These are phyloP conservation scores for Anas platyrhynchos DNA, from an alignment of 2,113 vertebrate genomes.

Conservation along the genomic window DNA sequence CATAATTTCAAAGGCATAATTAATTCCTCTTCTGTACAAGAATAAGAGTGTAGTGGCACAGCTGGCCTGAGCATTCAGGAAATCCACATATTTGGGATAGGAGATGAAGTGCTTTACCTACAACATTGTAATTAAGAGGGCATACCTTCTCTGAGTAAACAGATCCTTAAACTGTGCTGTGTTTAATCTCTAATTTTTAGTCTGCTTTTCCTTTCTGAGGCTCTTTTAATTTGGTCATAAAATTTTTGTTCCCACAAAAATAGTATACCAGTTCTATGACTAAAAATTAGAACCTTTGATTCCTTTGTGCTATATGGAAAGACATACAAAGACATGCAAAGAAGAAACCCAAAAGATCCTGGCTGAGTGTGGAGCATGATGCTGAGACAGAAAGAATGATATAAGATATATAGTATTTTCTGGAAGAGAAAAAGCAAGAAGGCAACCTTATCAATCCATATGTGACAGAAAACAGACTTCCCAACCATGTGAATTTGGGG, in stretches of 20 bases:
- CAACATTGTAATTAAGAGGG: not conserved
- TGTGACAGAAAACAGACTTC: conserved; percentile 13
- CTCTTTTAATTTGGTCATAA: not conserved
- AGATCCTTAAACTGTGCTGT: not conserved
- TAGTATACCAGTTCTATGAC: not conserved
- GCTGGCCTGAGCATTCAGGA: not conserved
- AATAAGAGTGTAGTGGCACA: not conserved
- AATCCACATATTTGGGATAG: not conserved
- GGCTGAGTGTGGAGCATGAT: not conserved
- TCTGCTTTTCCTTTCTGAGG: not conserved
- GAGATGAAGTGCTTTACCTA: not conserved
- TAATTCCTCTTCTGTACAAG: not conserved
- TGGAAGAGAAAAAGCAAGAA: not conserved
- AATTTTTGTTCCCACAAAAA: not conserved
- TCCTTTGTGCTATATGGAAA: not conserved
- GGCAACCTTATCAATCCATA: not conserved
- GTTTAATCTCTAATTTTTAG: not conserved
- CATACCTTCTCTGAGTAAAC: not conserved
- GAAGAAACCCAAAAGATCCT: not conserved
- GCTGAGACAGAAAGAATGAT: not conserved
- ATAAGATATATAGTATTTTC: not conserved
- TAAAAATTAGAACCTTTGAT: not conserved
- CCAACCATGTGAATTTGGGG: not conserved
- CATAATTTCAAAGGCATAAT: not conserved
- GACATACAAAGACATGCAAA: not conserved